Percentiles rank a stretch among this genome's conserved stretches.
Conservation (phyloP, 2,797 vertebrate genomes). For the Onychomys arenicola region DNA sequence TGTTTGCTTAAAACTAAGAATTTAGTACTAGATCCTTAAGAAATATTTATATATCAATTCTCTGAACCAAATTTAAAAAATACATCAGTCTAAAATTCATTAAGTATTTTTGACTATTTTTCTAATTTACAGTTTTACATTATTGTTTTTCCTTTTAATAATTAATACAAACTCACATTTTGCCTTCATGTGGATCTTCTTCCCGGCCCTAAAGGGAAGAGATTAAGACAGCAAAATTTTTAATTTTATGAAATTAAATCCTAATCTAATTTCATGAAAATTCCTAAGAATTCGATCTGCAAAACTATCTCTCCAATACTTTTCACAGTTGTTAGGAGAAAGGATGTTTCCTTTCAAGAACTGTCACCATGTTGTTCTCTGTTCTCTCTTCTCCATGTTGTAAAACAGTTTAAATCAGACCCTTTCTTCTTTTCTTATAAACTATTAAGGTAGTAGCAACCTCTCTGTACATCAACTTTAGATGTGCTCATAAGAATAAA, state of each 20-base stretch:
- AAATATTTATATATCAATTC: slow-evolving; percentile 52
- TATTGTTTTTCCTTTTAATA: slow-evolving; percentile 42
- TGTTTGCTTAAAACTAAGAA: slow-evolving; percentile 53
- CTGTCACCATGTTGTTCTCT: not conserved
- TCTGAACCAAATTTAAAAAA: slow-evolving; percentile 13
- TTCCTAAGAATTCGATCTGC: slow-evolving; percentile 26
- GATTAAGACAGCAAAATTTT: slow-evolving; percentile 64
- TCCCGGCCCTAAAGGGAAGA: slow-evolving; percentile 93
- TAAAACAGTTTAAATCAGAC: not conserved
- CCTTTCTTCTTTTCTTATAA: not conserved
- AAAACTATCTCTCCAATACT: slow-evolving; percentile 9
- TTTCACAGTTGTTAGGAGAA: not conserved
- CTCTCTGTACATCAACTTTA: not conserved
- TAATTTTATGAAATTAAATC: slow-evolving; percentile 65
- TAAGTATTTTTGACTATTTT: slow-evolving; percentile 31
- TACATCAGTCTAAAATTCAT: slow-evolving; percentile 1
- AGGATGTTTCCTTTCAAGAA: slow-evolving; percentile 6
- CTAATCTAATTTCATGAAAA: slow-evolving; percentile 54
- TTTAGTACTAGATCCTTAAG: slow-evolving; percentile 1
- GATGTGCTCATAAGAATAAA: slow-evolving; percentile 38
- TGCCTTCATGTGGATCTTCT: slow-evolving; percentile 99
- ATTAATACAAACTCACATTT: slow-evolving; percentile 94
- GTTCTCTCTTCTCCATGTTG: not conserved
- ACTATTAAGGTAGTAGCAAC: not conserved
- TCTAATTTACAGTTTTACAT: slow-evolving; percentile 25